Evolutionary conservation across 2,797 vertebrate species (phyloP).

Genomic region (Gouania willdenowi): DNA sequence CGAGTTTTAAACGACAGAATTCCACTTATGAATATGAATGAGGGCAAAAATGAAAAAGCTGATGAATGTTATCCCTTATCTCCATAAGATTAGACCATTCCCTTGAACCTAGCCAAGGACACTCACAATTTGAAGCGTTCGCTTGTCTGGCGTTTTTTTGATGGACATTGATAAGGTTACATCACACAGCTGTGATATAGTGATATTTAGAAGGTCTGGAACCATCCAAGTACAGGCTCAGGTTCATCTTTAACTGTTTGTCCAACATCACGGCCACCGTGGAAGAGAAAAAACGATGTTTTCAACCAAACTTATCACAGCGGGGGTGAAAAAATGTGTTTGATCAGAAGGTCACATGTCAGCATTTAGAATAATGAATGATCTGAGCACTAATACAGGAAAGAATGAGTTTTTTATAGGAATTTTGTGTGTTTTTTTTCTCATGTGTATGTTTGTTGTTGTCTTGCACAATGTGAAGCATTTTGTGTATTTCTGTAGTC

Average conservation of each 20-base stretch:
- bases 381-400: no score
- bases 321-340: no score
- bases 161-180: slow-evolving; percentile 66
- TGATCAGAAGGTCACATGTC: no score
- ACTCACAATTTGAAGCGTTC: slow-evolving; percentile 57
- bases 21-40: slow-evolving; percentile 74
- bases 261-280: slow-evolving; percentile 6
- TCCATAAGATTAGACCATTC: slow-evolving; percentile 71
- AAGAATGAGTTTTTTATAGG: no score
- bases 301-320: slow-evolving; percentile 42
- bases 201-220: slow-evolving; percentile 1
- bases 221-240: slow-evolving; percentile 18
- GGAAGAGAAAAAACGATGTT: slow-evolving; percentile 17
- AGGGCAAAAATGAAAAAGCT: slow-evolving; percentile 70
- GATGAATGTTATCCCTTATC: slow-evolving; percentile 74
- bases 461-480: no score
- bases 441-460: no score
- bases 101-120: slow-evolving; percentile 75
- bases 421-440: no score
- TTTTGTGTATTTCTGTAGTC: no score
- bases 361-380: no score
- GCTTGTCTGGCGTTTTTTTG: slow-evolving; percentile 53
- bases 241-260: slow-evolving; percentile 21
- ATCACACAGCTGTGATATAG: slow-evolving; percentile 46
- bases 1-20: slow-evolving; percentile 50